These are phyloP conservation scores for Drosophila chauvacae DNA, from an alignment of 1,140 invertebrate species.

Conservation along the genomic window DNA sequence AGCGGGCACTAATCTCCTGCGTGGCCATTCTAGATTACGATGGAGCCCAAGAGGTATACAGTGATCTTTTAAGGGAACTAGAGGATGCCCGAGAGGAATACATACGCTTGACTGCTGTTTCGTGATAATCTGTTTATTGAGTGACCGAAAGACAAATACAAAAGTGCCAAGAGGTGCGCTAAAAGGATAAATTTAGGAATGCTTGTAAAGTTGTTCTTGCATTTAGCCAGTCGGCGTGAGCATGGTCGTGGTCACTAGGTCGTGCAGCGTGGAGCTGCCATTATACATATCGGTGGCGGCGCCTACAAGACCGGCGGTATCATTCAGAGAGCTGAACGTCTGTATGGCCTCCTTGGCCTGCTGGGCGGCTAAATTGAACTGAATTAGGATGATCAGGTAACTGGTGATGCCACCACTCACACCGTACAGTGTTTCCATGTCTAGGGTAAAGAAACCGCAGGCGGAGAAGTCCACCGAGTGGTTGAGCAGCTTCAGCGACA, in stretches of 20 bases:
- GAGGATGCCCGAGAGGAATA: conserved; percentile 54
- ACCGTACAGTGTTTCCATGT: conserved; percentile 83
- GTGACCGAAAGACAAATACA: conserved; percentile 28
- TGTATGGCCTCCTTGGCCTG: conserved; percentile 80
- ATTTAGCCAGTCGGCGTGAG: conserved; percentile 51
- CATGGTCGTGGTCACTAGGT: conserved; percentile 60
- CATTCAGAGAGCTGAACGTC: conserved; percentile 66
- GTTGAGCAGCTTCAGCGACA: conserved; percentile 82
- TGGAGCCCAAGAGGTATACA: conserved; percentile 61
- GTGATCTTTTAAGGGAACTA: conserved; percentile 56
- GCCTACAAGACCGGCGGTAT: conserved; percentile 64
- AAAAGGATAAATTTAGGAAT: conserved; percentile 3
- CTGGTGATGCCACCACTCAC: conserved; percentile 84
- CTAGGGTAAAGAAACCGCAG: conserved; percentile 83
- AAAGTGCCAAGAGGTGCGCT: conserved; percentile 58
- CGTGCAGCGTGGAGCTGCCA: conserved; percentile 38
- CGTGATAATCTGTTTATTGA: conserved; percentile 56
- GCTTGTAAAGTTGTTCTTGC: background rate
- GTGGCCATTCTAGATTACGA: conserved; percentile 77
- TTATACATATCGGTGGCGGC: conserved; percentile 65
- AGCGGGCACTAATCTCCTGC: conserved; percentile 75
- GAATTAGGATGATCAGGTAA: conserved; percentile 83
- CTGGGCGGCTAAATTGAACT: conserved; percentile 83
- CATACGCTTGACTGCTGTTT: conserved; percentile 41
- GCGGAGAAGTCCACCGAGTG: conserved; percentile 83